Conservation (phyloP, 2,888 invertebrate genomes). For the Nebria brevicollis region DNA sequence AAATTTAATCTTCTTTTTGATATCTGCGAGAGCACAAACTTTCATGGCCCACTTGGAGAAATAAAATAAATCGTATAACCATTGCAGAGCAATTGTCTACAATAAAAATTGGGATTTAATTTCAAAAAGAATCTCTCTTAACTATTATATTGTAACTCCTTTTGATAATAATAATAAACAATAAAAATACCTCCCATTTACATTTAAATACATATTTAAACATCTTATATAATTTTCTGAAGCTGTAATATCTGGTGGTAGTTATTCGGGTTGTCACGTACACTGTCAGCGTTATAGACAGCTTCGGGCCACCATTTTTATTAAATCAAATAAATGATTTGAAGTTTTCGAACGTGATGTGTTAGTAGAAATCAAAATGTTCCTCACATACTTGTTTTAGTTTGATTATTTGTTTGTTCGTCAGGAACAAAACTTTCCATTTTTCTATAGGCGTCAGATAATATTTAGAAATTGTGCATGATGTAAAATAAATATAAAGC, state of each 20-base stretch:
- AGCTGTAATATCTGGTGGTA: too few relatives aligned
- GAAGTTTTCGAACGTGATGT: constrained; percentile 32
- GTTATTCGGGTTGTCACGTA: constrained; percentile 24
- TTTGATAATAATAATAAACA: too few relatives aligned
- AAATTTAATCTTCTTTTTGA: constrained; percentile 17
- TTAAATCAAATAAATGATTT: constrained; percentile 41
- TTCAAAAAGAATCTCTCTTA: neutral
- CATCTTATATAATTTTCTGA: too few relatives aligned
- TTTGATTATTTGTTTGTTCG: too few relatives aligned
- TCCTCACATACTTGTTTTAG: too few relatives aligned
- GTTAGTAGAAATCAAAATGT: neutral
- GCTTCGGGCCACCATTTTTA: constrained; percentile 35
- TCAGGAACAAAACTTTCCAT: too few relatives aligned
- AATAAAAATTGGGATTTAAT: neutral
- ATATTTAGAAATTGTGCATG: too few relatives aligned
- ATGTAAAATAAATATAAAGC: too few relatives aligned
- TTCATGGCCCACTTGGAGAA: neutral
- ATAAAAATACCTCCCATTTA: too few relatives aligned
- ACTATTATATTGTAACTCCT: neutral
- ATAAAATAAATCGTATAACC: neutral
- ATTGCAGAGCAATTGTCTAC: neutral
- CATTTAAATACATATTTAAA: too few relatives aligned
- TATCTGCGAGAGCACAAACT: neutral
- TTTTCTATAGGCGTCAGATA: too few relatives aligned
- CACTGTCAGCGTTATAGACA: constrained; percentile 40